Conservation (phyloP, 1,140 invertebrate species). For the Trichomalopsis sarcophagae region DNA sequence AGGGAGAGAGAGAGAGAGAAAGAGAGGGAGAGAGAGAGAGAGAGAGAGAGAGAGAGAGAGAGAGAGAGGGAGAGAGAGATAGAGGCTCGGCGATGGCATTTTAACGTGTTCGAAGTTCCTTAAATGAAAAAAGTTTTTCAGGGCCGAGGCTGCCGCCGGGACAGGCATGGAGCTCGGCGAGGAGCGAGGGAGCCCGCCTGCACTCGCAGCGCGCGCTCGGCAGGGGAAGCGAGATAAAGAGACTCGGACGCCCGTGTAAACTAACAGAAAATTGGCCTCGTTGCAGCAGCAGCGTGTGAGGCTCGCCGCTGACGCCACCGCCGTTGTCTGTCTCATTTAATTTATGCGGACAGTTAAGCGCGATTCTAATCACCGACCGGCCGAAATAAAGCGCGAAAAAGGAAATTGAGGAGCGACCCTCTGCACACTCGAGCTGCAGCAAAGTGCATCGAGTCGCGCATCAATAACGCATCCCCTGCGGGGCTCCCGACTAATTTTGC, state of each 20-base stretch:
- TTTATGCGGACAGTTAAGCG: slow-evolving; percentile 28
- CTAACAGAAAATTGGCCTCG: slow-evolving; percentile 47
- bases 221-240: neutral
- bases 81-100: slow-evolving; percentile 47
- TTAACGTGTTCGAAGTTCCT: slow-evolving; percentile 52
- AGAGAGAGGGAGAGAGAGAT: too few species aligned
- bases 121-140: slow-evolving; percentile 58
- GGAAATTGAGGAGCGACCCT: neutral
- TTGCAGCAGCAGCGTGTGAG: neutral
- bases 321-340: slow-evolving; percentile 27
- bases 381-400: neutral
- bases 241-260: slow-evolving; percentile 43
- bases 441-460: neutral
- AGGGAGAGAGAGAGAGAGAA: too few species aligned
- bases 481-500: neutral
- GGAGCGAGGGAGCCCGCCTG: too few species aligned
- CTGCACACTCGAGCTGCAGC: neutral
- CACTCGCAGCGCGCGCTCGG: neutral
- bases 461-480: neutral
- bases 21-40: too few species aligned
- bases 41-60: too few species aligned
- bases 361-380: slow-evolving; percentile 17
- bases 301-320: neutral
- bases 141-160: neutral
- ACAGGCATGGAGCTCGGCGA: too few species aligned